Evolutionary conservation across 1,140 invertebrate genomes (phyloP), one percentile per base, ranked within the genome.

Genomic region (Brachionus koreanus): DNA sequence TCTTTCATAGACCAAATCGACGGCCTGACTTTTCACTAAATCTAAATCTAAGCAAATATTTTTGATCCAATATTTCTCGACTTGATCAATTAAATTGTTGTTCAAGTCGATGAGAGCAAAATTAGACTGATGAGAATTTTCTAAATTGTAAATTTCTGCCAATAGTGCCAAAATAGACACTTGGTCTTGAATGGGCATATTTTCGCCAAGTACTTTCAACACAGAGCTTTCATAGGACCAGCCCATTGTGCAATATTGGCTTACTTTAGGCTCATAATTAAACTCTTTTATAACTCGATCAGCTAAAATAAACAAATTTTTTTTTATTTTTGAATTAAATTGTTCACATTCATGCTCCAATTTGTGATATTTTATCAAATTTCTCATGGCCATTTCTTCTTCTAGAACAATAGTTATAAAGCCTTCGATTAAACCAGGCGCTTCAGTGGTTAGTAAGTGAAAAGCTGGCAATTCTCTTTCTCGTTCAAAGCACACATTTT

Each of bases 311-410:
- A 65, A 33, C 5, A 65, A 9, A 37, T 65, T 65, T 10, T 65
- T 65, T 33, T 65, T 65, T 29, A 65, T 65, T 16, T n/a, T 29
- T 33, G 3, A 37, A 65, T 16, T 33, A 7, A 33, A 13, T 13
- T 65, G 9, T 33, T 65, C 33, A 33, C 63, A 65, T 33, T 33
- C 3, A 6, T 65, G 25, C n/a, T 65, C 25, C 6, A 65, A 16
- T 2, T 37, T n/a, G 63, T 65, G n/a, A 37, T 29, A 12, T 65
- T 65, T 65, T 2, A 65, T 33, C 4, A 65, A 4, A 65, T 65
- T 65, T 65, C 63, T 65, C 63, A 65, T 65, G 13, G 63, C 63
- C 63, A 65, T 65, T 65, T 65, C 63, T 65, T 65, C 63, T 65
- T 65, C 63, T 65, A 65, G 29, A 33, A 65, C 63, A 19, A 65